Conservation (phyloP, 2,113 vertebrate genomes). For the Potamarius usumacintae region DNA sequence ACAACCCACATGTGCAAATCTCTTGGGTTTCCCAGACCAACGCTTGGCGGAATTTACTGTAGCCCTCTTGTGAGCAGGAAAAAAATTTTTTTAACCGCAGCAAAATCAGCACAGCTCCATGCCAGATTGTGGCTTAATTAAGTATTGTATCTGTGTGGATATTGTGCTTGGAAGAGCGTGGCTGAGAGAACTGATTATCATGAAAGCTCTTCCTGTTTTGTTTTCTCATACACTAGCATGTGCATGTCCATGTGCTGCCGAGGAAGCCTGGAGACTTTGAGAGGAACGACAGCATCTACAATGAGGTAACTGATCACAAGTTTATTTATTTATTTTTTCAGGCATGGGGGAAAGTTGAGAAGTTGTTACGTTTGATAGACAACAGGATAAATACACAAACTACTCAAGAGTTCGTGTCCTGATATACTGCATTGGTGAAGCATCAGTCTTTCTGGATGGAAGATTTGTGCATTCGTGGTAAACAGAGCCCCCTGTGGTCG, state of each 20-base stretch:
- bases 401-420: background rate
- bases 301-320: constrained; percentile 70
- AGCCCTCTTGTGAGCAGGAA: constrained; percentile 57
- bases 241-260: constrained; percentile 84
- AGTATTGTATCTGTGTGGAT: constrained; percentile 42
- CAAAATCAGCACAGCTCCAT: constrained; percentile 39
- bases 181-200: constrained; percentile 3
- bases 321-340: background rate
- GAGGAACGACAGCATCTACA: constrained; percentile 81
- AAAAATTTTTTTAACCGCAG: constrained; percentile 16
- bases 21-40: constrained; percentile 53
- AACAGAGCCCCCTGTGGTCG: background rate
- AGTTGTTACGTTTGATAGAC: background rate
- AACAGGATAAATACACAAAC: background rate
- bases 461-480: background rate
- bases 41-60: constrained; percentile 54
- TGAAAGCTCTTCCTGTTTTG: constrained; percentile 33
- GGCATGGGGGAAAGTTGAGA: background rate
- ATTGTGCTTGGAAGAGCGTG: constrained; percentile 44
- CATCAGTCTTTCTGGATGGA: background rate
- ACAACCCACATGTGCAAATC: constrained; percentile 31
- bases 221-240: constrained; percentile 75
- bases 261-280: constrained; percentile 82
- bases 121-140: constrained; percentile 59
- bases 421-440: background rate